Evolutionary conservation across 1,140 invertebrate genomes (phyloP).

Genomic region (Radopholus similis): DNA sequence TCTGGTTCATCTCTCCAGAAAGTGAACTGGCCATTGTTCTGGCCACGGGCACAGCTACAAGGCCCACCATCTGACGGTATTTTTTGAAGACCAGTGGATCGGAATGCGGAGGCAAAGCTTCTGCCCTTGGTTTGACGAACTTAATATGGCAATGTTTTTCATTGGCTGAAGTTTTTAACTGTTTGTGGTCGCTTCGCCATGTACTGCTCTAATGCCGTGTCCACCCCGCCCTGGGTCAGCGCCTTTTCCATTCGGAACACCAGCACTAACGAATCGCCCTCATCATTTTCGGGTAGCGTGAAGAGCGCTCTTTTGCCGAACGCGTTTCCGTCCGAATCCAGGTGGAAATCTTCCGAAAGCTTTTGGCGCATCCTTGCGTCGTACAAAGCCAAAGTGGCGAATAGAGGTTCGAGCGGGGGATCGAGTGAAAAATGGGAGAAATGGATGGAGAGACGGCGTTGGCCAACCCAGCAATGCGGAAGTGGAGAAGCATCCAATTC

Average conservation of each 20-base stretch:
- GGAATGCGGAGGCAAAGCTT: no score
- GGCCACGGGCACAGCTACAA: neutral
- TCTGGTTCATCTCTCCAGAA: neutral
- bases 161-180: neutral
- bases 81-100: neutral
- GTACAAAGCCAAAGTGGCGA: conserved; percentile 43
- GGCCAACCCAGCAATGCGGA: neutral
- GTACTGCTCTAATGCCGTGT: neutral
- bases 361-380: conserved; percentile 39
- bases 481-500: no score
- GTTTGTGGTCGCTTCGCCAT: neutral
- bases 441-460: conserved; percentile 30
- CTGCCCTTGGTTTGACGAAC: no score
- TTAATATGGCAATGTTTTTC: no score
- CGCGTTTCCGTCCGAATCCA: conserved; percentile 36
- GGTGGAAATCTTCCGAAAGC: conserved; percentile 55
- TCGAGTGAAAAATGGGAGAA: conserved; percentile 36
- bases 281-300: conserved; percentile 15
- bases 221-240: neutral
- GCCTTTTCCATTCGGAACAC: conserved; percentile 26
- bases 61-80: neutral
- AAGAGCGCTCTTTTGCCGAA: conserved; percentile 22
- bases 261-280: conserved; percentile 24
- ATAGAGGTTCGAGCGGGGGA: conserved; percentile 50
- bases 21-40: neutral